Evolutionary conservation across 2,113 vertebrate species (phyloP).

Genomic region (Oxyruncus cristatus): DNA sequence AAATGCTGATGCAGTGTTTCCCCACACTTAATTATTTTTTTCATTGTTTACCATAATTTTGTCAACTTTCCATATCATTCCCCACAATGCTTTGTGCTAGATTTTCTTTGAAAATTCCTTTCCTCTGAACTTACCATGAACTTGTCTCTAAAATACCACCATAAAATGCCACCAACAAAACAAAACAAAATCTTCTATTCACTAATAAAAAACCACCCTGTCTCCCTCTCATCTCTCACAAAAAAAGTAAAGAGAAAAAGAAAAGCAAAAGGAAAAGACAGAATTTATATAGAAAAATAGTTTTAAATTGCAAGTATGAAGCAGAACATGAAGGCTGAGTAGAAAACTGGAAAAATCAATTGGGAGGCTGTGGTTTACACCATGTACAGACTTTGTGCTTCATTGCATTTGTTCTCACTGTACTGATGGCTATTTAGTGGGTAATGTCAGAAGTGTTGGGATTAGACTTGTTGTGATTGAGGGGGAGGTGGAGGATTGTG

Average conservation of each 20-base stretch:
- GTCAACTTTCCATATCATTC: slow-evolving; percentile 72
- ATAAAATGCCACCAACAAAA: slow-evolving; percentile 44
- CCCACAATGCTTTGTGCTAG: slow-evolving; percentile 66
- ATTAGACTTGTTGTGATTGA: slow-evolving; percentile 59
- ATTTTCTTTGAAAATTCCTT: slow-evolving; percentile 79
- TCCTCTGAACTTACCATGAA: slow-evolving; percentile 78
- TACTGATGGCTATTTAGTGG: slow-evolving; percentile 29
- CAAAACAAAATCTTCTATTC: slow-evolving; percentile 14
- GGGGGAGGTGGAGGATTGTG: slow-evolving; percentile 53
- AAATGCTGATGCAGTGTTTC: slow-evolving; percentile 63
- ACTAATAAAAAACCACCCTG: slow-evolving; percentile 4
- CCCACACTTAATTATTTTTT: slow-evolving; percentile 69
- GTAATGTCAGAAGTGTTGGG: slow-evolving; percentile 33
- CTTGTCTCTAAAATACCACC: slow-evolving; percentile 53
- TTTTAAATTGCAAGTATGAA: neutral
- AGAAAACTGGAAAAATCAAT: neutral
- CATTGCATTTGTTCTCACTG: neutral
- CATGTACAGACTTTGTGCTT: neutral
- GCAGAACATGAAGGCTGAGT: neutral
- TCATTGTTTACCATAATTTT: slow-evolving; percentile 73
- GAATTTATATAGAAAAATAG: neutral
- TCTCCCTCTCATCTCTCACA: neutral
- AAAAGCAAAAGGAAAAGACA: neutral
- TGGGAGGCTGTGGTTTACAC: neutral
- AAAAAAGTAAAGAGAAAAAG: neutral